phyloP scores from a whole-genome alignment of 1,140 invertebrate genomes.

The Drosophila subobscura region DNA sequence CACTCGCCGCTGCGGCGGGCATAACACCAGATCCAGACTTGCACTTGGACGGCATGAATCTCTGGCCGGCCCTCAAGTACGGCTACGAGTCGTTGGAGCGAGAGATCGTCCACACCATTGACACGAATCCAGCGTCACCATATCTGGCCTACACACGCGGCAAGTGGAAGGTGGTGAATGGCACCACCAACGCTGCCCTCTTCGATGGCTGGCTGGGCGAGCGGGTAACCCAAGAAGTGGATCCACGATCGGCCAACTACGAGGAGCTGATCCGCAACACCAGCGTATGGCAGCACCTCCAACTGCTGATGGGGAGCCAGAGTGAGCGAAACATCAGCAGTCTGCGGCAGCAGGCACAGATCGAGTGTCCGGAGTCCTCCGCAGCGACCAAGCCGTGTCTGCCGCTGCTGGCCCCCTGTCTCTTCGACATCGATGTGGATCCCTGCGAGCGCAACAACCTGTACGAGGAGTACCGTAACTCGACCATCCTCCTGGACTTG shows the following conservation, averaged over 20 bases:
- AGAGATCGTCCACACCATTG: conserved; percentile 90
- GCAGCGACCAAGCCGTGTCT: conserved; percentile 49
- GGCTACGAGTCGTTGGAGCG: conserved; percentile 83
- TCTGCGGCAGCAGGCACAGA: conserved; percentile 84
- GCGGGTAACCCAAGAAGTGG: conserved; percentile 25
- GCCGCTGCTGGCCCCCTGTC: conserved; percentile 86
- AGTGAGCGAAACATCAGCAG: conserved; percentile 37
- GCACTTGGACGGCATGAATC: conserved; percentile 88
- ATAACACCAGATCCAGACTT: conserved; percentile 53
- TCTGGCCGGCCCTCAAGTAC: conserved; percentile 87
- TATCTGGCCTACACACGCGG: conserved; percentile 87
- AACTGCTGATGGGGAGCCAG: conserved; percentile 51
- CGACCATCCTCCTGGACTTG: conserved; percentile 40
- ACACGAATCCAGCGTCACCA: conserved; percentile 87
- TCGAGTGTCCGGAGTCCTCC: conserved; percentile 70
- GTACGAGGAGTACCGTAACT: conserved; percentile 77
- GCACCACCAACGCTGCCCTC: conserved; percentile 84
- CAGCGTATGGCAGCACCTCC: conserved; percentile 58
- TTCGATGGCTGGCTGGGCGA: conserved; percentile 85
- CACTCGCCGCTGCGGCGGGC: conserved; percentile 88
- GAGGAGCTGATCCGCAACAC: conserved; percentile 84
- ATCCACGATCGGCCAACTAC: conserved; percentile 79
- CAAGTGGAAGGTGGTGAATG: conserved; percentile 90
- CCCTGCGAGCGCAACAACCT: conserved; percentile 91
- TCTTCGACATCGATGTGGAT: conserved; percentile 91